phyloP scores from a whole-genome alignment of 2,113 vertebrate species.

The Epinephelus fuscoguttatus region DNA sequence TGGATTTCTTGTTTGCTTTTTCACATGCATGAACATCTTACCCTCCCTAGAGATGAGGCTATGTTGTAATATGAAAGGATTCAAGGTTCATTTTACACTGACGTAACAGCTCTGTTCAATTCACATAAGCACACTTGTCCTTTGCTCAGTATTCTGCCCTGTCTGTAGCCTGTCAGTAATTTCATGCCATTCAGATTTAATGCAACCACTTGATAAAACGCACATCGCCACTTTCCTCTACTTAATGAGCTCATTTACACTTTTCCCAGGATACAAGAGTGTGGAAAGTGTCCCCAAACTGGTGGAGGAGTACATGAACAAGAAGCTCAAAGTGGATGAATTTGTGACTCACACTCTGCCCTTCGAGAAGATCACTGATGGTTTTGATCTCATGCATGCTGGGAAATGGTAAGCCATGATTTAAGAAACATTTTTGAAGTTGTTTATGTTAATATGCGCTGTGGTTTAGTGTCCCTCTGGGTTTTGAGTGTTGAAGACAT shows the following conservation, averaged over 20 bases:
- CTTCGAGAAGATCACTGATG: conserved; percentile 86
- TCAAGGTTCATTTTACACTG: neutral
- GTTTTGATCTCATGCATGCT: conserved; percentile 86
- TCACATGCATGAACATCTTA: neutral
- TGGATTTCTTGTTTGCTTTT: neutral
- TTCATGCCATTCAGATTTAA: no score
- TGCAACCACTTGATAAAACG: neutral
- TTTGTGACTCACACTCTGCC: conserved; percentile 89
- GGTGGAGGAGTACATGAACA: conserved; percentile 88
- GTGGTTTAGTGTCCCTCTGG: neutral
- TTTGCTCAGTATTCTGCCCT: neutral
- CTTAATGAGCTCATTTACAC: conserved; percentile 7
- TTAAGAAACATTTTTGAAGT: neutral
- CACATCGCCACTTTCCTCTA: neutral
- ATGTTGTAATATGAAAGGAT: neutral
- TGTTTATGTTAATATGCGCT: conserved; percentile 7
- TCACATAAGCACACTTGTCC: neutral
- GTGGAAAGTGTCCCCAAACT: conserved; percentile 84
- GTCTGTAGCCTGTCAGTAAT: no score
- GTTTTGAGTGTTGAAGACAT: neutral
- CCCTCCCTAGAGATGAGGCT: neutral
- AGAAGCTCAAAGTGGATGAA: conserved; percentile 88
- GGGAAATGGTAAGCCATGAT: conserved; percentile 83
- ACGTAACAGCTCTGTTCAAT: neutral
- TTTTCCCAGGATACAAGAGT: conserved; percentile 73